Percentiles rank a stretch among this genome's conserved stretches.
These are phyloP conservation scores for Toxotes chatareus DNA, from an alignment of 2,113 vertebrate species.

Conservation along the genomic window DNA sequence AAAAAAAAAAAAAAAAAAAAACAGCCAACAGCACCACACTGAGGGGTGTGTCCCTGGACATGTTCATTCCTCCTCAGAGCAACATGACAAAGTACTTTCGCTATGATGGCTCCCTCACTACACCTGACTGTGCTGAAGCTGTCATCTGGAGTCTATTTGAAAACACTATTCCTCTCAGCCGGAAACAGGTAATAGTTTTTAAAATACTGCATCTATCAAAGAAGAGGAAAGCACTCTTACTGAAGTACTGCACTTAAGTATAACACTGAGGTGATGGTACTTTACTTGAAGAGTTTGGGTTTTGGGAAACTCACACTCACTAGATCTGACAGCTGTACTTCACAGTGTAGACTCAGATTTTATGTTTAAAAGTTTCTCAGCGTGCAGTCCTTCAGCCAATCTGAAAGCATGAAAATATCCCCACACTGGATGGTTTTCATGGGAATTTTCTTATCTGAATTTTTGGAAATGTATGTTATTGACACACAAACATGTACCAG, in stretches of 20 bases:
- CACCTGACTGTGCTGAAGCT: slow-evolving; percentile 81
- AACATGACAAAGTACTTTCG: slow-evolving; percentile 79
- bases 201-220: slow-evolving; percentile 1
- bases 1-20: too few relatives aligned
- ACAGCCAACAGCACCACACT: slow-evolving; percentile 57
- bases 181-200: slow-evolving; percentile 78
- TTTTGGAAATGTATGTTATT: too few relatives aligned
- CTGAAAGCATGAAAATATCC: too few relatives aligned
- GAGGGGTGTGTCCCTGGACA: slow-evolving; percentile 74
- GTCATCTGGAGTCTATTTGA: slow-evolving; percentile 88
- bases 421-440: neutral
- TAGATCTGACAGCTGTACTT: neutral
- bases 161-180: slow-evolving; percentile 78
- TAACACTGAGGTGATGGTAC: neutral
- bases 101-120: slow-evolving; percentile 89
- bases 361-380: neutral
- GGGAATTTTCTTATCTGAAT: too few relatives aligned
- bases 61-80: slow-evolving; percentile 62
- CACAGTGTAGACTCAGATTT: neutral
- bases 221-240: neutral
- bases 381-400: neutral
- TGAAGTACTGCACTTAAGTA: neutral
- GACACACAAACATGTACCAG: too few relatives aligned
- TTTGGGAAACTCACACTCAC: too few relatives aligned
- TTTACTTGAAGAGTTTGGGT: neutral